phyloP scores from a whole-genome alignment of 2,113 vertebrate species.

The Misgurnus anguillicaudatus region DNA sequence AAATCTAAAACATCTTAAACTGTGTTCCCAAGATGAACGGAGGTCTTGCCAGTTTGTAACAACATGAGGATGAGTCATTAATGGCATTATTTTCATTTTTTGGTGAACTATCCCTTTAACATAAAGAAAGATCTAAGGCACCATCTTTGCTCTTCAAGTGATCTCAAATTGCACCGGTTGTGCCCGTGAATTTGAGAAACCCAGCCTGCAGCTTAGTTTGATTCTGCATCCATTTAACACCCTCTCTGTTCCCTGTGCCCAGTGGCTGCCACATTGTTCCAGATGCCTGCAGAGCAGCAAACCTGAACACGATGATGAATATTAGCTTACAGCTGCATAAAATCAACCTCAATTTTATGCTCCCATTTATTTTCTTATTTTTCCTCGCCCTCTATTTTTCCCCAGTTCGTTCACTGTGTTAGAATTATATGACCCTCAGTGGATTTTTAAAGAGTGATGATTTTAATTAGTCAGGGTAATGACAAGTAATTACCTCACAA shows the following conservation, averaged over 20 bases:
- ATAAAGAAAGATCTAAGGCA: not conserved
- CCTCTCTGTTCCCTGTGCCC: conserved; percentile 17
- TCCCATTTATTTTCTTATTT: conserved; percentile 24
- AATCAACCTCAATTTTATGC: conserved; percentile 10
- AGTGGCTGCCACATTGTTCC: conserved; percentile 4
- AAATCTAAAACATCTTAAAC: no score
- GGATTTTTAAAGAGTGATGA: conserved; percentile 21
- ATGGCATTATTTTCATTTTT: no score
- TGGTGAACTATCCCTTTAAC: not conserved
- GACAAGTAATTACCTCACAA: conserved; percentile 47
- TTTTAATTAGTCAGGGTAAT: conserved; percentile 46
- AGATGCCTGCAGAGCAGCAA: conserved; percentile 23
- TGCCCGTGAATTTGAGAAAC: not conserved
- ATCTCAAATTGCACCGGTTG: not conserved
- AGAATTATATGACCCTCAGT: conserved; percentile 11
- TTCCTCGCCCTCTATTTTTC: conserved; percentile 5
- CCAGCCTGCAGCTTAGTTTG: not conserved
- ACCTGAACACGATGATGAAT: conserved; percentile 31
- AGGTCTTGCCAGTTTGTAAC: no score
- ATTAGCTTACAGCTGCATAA: conserved; percentile 23
- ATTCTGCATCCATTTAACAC: not conserved
- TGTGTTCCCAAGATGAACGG: no score
- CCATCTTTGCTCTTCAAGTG: not conserved
- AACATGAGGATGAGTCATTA: no score
- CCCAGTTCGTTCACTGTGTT: not conserved